Base-by-base conservation (phyloP, 2,113 vertebrate species). In the Aplodontia rufa region DNA sequence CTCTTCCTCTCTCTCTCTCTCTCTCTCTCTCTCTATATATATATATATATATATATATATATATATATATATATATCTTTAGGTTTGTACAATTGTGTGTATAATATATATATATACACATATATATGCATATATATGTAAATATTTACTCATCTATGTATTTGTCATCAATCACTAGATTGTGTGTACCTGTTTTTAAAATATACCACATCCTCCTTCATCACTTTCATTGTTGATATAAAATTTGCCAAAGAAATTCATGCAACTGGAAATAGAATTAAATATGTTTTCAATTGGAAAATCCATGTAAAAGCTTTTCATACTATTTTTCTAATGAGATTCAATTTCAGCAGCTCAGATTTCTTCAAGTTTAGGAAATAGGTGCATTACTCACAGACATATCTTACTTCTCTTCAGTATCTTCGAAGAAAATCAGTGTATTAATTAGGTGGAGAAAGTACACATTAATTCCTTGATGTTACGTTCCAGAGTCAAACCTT, bases 131-230 rank as follows among this genome's bases (percentile, higher is more conserved):
- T n/a, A 2, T 47, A 75, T 49, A 13, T 16, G 24, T 45, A 60
- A 60, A 35, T 68, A 51, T 32, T 22, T n/a, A 13, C 66, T 22
- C n/a, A 9, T 82, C 7, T 16, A 51, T 62, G 40, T 42, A 49
- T 68, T 79, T 93, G 95, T 8, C 95, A 97, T 91, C 96, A 92
- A 91, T 96, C 95, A 97, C 87, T 97, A 97, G 53, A 92, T 75
- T 90, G 26, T 94, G 60, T 72, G 92, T 42, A 64, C 24, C 68
- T 72, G 92, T 83, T 68, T 94, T 96, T 19, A 53, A 86, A 9
- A 76, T 0, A 83, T 17, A 79, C 20, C 16, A 82, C 58, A 91
- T 97, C 55, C 71, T 92, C 53, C 8, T 71, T 53, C 49, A 83
- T 45, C 49, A 88, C 42, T 86, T 6, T 35, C 49, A 90, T 95